Base-by-base conservation (phyloP, 2,888 invertebrate species). In the Yponomeuta evonymella region DNA sequence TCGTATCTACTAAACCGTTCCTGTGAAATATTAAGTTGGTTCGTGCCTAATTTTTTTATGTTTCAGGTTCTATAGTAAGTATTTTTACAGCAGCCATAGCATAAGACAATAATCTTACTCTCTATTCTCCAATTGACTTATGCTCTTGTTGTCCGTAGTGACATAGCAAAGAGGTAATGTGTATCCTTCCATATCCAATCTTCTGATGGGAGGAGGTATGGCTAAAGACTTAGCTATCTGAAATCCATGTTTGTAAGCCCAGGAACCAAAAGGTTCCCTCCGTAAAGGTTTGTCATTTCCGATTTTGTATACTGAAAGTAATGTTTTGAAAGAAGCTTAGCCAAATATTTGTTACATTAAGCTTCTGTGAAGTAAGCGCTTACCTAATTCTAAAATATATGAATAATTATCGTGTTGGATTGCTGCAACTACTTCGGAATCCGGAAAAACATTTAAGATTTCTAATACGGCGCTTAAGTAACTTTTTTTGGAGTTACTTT, bases 251-350 rank as follows among this genome's bases (percentile, higher is more conserved):
- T 51, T 29, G 5, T 48, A 4, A 29, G 11, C 30, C 68, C 68
- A 68, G 29, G 23, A 29, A 10, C 68, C 68, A n/a, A 23, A 51
- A 29, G 23, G 10, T 30, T 68, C 68, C 2, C 30, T 48, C 29
- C 29, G 68, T 48, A 48, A 68, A 29, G n/a, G n/a, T 15, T 23
- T 48, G 10, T n/a, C n/a, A 5, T n/a, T 11, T 9, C 48, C 23
- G 10, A 68, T 48, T 68, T 68, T 68, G 29, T 48, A 68, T 23
- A 68, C 68, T 68, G 48, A 65, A 67, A 43, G 33, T n/a, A n/a
- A 67, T 36, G 36, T 43, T n/a, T n/a, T 36, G n/a, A 23, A 23
- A 43, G 9, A 33, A 33, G 5, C 3, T 33, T 33, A 23, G 33
- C 33, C 33, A 33, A 23, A 33, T 33, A 33, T 33, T 33, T 5